Evolutionary conservation across 2,113 vertebrate genomes (phyloP).

Genomic region (Salvelinus sp.): DNA sequence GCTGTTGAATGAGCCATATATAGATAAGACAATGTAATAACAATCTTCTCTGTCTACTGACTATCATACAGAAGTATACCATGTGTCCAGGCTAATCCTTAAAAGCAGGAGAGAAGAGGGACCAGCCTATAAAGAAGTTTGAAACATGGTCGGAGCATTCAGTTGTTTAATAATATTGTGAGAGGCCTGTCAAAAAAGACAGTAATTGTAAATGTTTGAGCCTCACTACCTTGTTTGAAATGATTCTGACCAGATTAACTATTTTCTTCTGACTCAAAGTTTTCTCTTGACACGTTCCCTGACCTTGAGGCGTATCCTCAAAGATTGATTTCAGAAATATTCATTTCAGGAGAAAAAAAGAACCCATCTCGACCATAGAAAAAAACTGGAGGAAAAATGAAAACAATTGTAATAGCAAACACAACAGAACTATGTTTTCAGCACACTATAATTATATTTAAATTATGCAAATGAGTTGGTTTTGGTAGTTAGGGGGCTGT

Average conservation of each 20-base stretch:
- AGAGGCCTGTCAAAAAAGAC: background rate
- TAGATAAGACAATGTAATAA: conserved; percentile 53
- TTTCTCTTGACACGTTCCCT: conserved; percentile 37
- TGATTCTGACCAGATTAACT: conserved; percentile 12
- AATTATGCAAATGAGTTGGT: conserved; percentile 79
- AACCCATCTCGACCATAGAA: conserved; percentile 20
- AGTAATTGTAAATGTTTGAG: background rate
- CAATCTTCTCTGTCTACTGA: conserved; percentile 57
- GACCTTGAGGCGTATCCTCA: conserved; percentile 9
- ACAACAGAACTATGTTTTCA: conserved; percentile 67
- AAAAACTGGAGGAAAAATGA: conserved; percentile 34
- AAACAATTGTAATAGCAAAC: conserved; percentile 49
- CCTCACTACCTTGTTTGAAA: conserved; percentile 15
- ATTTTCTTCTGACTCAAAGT: conserved; percentile 29
- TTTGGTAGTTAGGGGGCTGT: conserved; percentile 77
- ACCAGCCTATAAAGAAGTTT: background rate
- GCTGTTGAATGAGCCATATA: conserved; percentile 48
- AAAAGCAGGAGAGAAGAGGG: conserved; percentile 12
- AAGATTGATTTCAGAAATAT: conserved; percentile 48
- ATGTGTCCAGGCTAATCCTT: conserved; percentile 24
- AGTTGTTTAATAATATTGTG: background rate
- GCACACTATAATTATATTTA: conserved; percentile 75
- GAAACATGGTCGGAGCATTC: background rate
- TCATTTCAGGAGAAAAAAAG: conserved; percentile 9
- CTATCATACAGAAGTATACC: conserved; percentile 37